A percentile compares a stretch with the other conserved stretches of the same genome.
Conservation (phyloP, 2,888 invertebrate genomes). For the Drosophila pseudotalamancana region DNA sequence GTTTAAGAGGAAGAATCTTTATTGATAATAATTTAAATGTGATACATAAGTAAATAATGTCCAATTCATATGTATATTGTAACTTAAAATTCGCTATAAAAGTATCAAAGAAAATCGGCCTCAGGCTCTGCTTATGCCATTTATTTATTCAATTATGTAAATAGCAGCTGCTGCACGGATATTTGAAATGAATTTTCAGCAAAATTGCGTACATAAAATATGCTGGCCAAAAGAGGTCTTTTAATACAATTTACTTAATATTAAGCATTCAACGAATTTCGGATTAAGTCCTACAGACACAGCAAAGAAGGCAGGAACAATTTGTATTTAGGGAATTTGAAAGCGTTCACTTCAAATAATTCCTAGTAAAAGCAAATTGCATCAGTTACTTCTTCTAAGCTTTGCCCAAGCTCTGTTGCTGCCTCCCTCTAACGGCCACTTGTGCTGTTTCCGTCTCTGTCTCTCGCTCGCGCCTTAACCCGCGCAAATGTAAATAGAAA, state of each 20-base stretch:
- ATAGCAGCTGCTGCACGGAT: neutral
- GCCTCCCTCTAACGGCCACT: neutral
- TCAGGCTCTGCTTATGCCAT: neutral
- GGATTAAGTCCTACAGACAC: neutral
- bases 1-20: no score
- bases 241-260: slow-evolving; percentile 21
- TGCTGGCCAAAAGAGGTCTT: slow-evolving; percentile 2
- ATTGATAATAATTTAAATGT: no score
- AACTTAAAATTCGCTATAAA: no score
- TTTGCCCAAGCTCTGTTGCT: neutral
- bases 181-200: neutral
- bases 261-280: slow-evolving; percentile 23
- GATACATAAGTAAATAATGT: no score
- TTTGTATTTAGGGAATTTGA: neutral
- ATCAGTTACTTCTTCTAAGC: slow-evolving; percentile 5
- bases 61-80: neutral
- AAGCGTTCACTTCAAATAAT: slow-evolving; percentile 15
- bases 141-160: slow-evolving; percentile 13
- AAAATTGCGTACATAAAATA: slow-evolving; percentile 1
- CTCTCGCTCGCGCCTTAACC: neutral
- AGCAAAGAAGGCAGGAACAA: neutral
- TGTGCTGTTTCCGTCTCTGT: neutral
- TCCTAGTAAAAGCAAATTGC: slow-evolving; percentile 18
- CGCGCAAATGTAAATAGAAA: slow-evolving; percentile 47
- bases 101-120: neutral